Percentiles rank a stretch among this genome's conserved stretches.
phyloP scores from a whole-genome alignment of 1,140 invertebrate species.

The Patella vulgata region DNA sequence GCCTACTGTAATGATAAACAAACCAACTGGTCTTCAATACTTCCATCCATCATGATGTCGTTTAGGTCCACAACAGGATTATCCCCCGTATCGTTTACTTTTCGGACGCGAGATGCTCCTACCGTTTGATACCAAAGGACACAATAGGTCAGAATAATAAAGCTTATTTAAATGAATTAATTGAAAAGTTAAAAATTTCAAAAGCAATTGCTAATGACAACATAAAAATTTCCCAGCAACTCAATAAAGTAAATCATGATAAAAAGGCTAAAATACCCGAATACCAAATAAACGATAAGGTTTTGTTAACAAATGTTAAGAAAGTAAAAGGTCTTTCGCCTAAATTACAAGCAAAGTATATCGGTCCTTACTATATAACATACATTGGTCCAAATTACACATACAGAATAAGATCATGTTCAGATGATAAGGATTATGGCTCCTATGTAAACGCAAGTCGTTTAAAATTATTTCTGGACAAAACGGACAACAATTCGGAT shows the following conservation, averaged over 20 bases:
- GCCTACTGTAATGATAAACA: slow-evolving; percentile 24
- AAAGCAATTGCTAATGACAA: slow-evolving; percentile 20
- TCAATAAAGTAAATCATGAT: slow-evolving; percentile 24
- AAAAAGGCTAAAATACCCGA: slow-evolving; percentile 11
- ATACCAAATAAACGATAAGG: slow-evolving; percentile 20
- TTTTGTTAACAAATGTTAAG: slow-evolving; percentile 6
- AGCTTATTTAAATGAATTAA: slow-evolving; percentile 2
- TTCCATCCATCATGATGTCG: slow-evolving; percentile 28
- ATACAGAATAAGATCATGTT: slow-evolving; percentile 14
- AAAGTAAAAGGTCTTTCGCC: slow-evolving; percentile 10
- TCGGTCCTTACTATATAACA: slow-evolving; percentile 22
- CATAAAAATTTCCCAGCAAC: slow-evolving; percentile 15
- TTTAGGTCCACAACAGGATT: slow-evolving; percentile 14
- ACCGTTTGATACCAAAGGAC: slow-evolving; percentile 20
- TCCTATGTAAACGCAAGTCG: slow-evolving; percentile 22
- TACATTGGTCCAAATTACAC: slow-evolving; percentile 16
- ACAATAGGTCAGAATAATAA: background rate
- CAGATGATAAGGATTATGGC: slow-evolving; percentile 8
- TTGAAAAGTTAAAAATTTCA: slow-evolving; percentile 11
- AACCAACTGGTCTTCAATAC: slow-evolving; percentile 21
- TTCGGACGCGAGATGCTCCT: slow-evolving; percentile 28
- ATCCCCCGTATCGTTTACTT: slow-evolving; percentile 20
- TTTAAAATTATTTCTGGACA: slow-evolving; percentile 13
- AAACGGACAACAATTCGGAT: too few relatives aligned
- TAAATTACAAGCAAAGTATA: slow-evolving; percentile 19